Evolutionary conservation across 1,140 invertebrate genomes (phyloP).

Genomic region (Papilio xuthus): DNA sequence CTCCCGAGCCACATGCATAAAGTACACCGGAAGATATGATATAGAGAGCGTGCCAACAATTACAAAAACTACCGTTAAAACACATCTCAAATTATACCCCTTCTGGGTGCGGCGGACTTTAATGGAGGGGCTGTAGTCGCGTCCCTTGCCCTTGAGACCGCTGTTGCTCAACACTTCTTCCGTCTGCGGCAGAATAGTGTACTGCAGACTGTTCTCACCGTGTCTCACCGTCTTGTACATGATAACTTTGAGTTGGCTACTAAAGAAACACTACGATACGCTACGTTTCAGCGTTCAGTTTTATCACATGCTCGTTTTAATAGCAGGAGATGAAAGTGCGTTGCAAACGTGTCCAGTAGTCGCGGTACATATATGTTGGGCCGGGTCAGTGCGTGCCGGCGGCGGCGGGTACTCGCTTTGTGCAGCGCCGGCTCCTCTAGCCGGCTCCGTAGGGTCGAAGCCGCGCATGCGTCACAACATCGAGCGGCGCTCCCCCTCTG

Average conservation of each 20-base stretch:
- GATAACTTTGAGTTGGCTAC: slow-evolving; percentile 59
- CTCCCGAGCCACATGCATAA: slow-evolving; percentile 69
- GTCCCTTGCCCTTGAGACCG: slow-evolving; percentile 81
- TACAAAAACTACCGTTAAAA: slow-evolving; percentile 65
- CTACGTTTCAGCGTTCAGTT: slow-evolving; percentile 50
- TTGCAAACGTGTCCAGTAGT: slow-evolving; percentile 47
- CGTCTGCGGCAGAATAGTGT: slow-evolving; percentile 87
- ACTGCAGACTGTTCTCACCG: slow-evolving; percentile 87
- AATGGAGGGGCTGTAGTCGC: slow-evolving; percentile 78
- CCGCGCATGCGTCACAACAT: slow-evolving; percentile 77
- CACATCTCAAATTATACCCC: slow-evolving; percentile 70
- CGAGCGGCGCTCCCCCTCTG: slow-evolving; percentile 71
- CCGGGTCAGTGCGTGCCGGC: slow-evolving; percentile 59
- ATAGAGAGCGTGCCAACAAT: slow-evolving; percentile 65
- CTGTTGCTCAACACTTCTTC: slow-evolving; percentile 85
- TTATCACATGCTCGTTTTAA: slow-evolving; percentile 69
- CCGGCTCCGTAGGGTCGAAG: slow-evolving; percentile 36
- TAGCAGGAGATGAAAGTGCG: slow-evolving; percentile 44
- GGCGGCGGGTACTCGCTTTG: slow-evolving; percentile 63
- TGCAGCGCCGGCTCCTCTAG: slow-evolving; percentile 56
- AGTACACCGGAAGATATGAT: slow-evolving; percentile 67
- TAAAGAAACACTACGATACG: slow-evolving; percentile 65
- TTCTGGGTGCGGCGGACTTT: slow-evolving; percentile 67
- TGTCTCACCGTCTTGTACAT: slow-evolving; percentile 89
- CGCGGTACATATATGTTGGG: slow-evolving; percentile 58